Percentiles rank a stretch among this genome's conserved stretches.
Conservation (phyloP, 64 coral and sea anemone genomes). For the Montipora cactus region DNA sequence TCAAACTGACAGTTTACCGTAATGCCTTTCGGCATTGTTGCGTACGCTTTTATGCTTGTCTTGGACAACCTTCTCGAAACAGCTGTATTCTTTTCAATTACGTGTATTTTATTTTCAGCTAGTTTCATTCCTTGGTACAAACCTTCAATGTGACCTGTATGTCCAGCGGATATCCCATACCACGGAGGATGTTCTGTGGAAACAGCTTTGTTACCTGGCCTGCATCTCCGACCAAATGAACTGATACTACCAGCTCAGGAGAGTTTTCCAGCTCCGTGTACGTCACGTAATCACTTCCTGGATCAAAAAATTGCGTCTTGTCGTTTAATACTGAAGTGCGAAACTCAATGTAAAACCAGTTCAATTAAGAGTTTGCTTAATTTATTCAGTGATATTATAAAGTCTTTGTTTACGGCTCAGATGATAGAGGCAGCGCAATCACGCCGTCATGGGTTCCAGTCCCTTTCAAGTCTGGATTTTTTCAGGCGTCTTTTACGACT, state of each 20-base stretch:
- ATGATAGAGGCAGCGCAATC: too few species aligned
- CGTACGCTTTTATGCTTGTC: too few species aligned
- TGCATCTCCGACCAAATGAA: slow-evolving; percentile 93
- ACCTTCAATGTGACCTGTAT: slow-evolving; percentile 91
- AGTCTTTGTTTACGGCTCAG: too few species aligned
- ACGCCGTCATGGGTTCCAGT: too few species aligned
- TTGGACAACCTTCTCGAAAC: too few species aligned
- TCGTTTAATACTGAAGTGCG: neutral
- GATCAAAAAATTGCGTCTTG: neutral
- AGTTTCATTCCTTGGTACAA: neutral
- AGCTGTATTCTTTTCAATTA: neutral
- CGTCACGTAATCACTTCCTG: slow-evolving; percentile 86
- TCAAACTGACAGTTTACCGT: too few species aligned
- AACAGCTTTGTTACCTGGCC: slow-evolving; percentile 86
- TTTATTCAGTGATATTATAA: too few species aligned
- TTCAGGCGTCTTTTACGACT: too few species aligned
- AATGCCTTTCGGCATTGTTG: too few species aligned
- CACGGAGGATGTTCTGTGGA: slow-evolving; percentile 90
- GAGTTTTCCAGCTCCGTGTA: slow-evolving; percentile 81
- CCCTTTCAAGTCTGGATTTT: too few species aligned
- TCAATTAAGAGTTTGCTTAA: too few species aligned
- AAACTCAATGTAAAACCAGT: too few species aligned
- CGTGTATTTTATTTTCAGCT: neutral
- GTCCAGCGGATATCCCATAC: slow-evolving; percentile 91
- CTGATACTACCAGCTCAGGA: slow-evolving; percentile 58